A percentile compares a stretch with the other conserved stretches of the same genome.
phyloP scores from a whole-genome alignment of 2,888 invertebrate species.

The Rhabditoides inermis region DNA sequence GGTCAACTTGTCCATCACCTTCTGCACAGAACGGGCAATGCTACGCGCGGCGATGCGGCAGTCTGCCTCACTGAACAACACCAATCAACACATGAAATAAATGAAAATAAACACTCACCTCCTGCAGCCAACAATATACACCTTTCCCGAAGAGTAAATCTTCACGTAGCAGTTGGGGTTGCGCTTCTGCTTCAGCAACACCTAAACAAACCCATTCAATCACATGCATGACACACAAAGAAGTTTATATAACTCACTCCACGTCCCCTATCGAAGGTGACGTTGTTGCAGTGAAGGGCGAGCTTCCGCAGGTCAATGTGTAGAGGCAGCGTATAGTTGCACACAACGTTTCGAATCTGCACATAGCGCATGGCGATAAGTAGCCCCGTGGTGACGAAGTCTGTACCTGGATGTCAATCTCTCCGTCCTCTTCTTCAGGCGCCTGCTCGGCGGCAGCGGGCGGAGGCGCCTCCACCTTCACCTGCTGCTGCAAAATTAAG shows the following conservation, averaged over 20 bases:
- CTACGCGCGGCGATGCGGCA: conserved; percentile 82
- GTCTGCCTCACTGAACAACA: conserved; percentile 60
- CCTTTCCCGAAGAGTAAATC: conserved; percentile 95
- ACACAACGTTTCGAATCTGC: conserved; percentile 49
- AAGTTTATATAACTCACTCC: conserved; percentile 28
- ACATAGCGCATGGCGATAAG: conserved; percentile 2
- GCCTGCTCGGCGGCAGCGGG: background rate
- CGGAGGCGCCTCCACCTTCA: no score
- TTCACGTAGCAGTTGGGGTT: conserved; percentile 90
- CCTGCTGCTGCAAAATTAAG: no score
- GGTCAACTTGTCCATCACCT: conserved; percentile 71
- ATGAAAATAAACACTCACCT: conserved; percentile 57
- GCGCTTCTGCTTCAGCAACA: conserved; percentile 93
- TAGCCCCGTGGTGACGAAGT: no score
- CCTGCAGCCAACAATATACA: conserved; percentile 85
- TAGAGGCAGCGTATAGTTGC: conserved; percentile 47
- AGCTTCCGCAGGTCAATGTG: conserved; percentile 49
- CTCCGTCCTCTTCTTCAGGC: conserved; percentile 1
- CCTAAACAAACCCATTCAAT: conserved; percentile 57
- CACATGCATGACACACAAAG: background rate
- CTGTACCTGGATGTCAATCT: conserved; percentile 7
- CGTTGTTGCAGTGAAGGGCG: conserved; percentile 39
- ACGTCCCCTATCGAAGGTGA: conserved; percentile 41
- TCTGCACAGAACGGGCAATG: conserved; percentile 82
- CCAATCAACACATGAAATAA: background rate